Conservation (phyloP, 1,140 invertebrate species). For the Andrena cerasifolii region DNA sequence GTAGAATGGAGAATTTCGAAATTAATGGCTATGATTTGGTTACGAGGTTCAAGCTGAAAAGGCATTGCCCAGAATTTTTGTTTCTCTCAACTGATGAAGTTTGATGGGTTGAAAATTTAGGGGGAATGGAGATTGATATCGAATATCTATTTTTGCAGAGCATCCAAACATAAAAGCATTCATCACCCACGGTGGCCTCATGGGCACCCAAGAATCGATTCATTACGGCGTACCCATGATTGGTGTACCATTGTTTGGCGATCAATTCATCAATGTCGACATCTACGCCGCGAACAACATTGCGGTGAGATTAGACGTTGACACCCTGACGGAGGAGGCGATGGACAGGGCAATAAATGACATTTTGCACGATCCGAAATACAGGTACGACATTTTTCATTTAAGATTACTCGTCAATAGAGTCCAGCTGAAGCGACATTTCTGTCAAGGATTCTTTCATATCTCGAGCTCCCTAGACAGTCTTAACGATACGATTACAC, state of each 20-base stretch:
- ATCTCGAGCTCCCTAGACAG: too few species aligned
- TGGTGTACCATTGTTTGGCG: conserved; percentile 87
- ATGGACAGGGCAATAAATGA: conserved; percentile 70
- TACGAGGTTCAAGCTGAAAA: too few species aligned
- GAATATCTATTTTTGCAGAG: conserved; percentile 59
- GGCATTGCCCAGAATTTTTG: too few species aligned
- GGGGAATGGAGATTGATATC: too few species aligned
- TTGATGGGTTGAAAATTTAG: too few species aligned
- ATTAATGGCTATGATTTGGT: too few species aligned
- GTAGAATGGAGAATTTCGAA: too few species aligned
- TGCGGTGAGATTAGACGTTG: conserved; percentile 68
- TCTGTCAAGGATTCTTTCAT: too few species aligned
- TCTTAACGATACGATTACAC: too few species aligned
- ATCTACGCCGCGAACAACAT: conserved; percentile 68
- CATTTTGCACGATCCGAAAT: conserved; percentile 71
- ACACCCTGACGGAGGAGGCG: conserved; percentile 68
- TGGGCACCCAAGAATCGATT: conserved; percentile 88
- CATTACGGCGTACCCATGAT: conserved; percentile 89
- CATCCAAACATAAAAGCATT: conserved; percentile 83
- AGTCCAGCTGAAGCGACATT: too few species aligned
- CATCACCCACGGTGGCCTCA: conserved; percentile 88
- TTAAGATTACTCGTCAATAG: too few species aligned
- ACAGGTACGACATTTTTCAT: conserved; percentile 64
- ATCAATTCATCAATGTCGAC: conserved; percentile 85
- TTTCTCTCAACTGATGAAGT: too few species aligned